Conservation (phyloP, 2,113 vertebrate genomes). For the Carollia perspicillata region DNA sequence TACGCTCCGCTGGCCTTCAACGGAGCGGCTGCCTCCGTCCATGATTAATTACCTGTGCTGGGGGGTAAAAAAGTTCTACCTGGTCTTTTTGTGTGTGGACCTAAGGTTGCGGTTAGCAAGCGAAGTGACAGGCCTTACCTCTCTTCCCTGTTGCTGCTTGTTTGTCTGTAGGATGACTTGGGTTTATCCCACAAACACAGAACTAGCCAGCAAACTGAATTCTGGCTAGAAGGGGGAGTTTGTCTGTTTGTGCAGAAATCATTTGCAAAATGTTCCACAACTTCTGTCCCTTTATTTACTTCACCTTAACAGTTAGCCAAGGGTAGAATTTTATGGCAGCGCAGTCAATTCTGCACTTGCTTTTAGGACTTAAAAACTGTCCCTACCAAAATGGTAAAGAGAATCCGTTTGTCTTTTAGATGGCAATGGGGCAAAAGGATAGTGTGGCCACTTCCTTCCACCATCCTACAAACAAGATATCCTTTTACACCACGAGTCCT, state of each 20-base stretch:
- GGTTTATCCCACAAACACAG: not conserved
- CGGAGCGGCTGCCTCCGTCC: conserved; percentile 10
- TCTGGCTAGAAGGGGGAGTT: not conserved
- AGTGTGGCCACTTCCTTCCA: conserved; percentile 41
- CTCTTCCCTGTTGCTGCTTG: not conserved
- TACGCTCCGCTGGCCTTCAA: conserved; percentile 70
- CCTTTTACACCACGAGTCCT: conserved; percentile 28
- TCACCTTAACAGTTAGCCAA: conserved; percentile 52
- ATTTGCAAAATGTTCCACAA: not conserved
- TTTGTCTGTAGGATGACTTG: not conserved
- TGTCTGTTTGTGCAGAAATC: conserved; percentile 6
- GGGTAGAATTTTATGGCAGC: conserved; percentile 42
- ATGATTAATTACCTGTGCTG: conserved; percentile 81
- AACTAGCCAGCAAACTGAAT: not conserved
- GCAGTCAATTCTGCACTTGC: conserved; percentile 52
- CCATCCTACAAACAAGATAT: not conserved
- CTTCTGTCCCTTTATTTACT: conserved; percentile 13
- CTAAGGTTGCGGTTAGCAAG: conserved; percentile 31
- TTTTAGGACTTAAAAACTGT: conserved; percentile 47
- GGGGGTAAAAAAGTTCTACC: conserved; percentile 60
- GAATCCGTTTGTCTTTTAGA: conserved; percentile 58
- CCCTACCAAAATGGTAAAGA: conserved; percentile 47
- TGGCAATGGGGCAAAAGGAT: conserved; percentile 56
- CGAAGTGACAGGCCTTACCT: not conserved
- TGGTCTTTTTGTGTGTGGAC: conserved; percentile 39